Evolutionary conservation across 2,888 invertebrate genomes (phyloP).

Genomic region (Saturnia pavonia): DNA sequence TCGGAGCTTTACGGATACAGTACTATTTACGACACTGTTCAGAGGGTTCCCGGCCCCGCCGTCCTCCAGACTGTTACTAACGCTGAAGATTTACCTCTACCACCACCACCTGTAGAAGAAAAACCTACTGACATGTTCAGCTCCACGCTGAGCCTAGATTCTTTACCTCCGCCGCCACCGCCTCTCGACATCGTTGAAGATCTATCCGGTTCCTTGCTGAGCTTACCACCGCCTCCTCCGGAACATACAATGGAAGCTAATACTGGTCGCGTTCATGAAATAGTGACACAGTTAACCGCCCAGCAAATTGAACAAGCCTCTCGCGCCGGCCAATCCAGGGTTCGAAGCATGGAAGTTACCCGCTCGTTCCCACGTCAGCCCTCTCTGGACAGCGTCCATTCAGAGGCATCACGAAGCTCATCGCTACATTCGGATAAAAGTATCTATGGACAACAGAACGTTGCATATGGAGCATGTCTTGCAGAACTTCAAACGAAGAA

Average conservation of each 20-base stretch:
- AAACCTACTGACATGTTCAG: constrained; percentile 83
- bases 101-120: constrained; percentile 86
- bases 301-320: constrained; percentile 64
- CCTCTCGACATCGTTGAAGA: constrained; percentile 82
- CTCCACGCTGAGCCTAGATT: constrained; percentile 89
- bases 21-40: constrained; percentile 74
- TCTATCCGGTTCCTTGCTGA: constrained; percentile 87
- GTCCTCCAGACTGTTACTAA: constrained; percentile 44
- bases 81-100: constrained; percentile 81
- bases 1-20: constrained; percentile 72
- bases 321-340: constrained; percentile 63
- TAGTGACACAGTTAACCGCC: constrained; percentile 66
- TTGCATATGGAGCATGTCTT: constrained; percentile 77
- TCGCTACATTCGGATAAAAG: constrained; percentile 70
- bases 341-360: constrained; percentile 61
- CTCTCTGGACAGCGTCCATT: constrained; percentile 79
- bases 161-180: constrained; percentile 91
- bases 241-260: constrained; percentile 70
- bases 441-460: constrained; percentile 59
- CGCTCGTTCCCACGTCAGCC: constrained; percentile 79
- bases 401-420: constrained; percentile 73
- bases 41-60: constrained; percentile 28
- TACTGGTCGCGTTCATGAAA: constrained; percentile 67
- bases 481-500: constrained; percentile 82
- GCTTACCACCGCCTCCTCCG: constrained; percentile 88